Conservation (phyloP, 2,113 vertebrate species). For the Phalacrocorax carbo region DNA sequence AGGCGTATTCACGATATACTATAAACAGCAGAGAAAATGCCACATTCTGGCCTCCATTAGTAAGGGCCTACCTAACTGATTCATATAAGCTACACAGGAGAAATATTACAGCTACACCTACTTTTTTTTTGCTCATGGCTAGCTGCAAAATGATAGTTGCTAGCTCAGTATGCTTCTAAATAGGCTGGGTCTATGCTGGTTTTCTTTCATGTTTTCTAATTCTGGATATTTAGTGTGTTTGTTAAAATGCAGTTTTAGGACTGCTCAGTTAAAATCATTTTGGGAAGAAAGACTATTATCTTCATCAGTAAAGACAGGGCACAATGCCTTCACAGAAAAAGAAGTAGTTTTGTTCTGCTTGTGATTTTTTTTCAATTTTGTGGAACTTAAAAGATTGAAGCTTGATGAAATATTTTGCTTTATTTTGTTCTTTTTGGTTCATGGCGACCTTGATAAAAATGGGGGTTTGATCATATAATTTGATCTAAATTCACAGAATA, state of each 20-base stretch:
- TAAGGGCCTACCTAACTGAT: neutral
- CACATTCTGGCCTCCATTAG: neutral
- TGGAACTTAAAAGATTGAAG: neutral
- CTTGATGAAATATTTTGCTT: neutral
- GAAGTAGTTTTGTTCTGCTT: neutral
- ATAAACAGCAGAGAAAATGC: neutral
- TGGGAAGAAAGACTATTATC: neutral
- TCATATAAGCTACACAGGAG: neutral
- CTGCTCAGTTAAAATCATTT: neutral
- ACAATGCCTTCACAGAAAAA: neutral
- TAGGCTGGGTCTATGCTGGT: neutral
- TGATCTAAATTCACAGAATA: neutral
- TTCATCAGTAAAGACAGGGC: neutral
- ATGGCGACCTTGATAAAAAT: neutral
- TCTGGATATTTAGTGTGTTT: neutral
- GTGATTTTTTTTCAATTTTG: neutral
- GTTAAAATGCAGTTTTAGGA: neutral
- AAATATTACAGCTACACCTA: neutral
- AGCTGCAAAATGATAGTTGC: neutral
- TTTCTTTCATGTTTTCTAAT: fast-evolving
- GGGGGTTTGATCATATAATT: neutral
- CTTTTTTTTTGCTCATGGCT: neutral
- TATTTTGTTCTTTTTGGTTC: neutral
- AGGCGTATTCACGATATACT: neutral
- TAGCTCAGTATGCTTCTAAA: neutral